Base-by-base conservation (phyloP, 2,113 vertebrate species). In the Petroica traversi region DNA sequence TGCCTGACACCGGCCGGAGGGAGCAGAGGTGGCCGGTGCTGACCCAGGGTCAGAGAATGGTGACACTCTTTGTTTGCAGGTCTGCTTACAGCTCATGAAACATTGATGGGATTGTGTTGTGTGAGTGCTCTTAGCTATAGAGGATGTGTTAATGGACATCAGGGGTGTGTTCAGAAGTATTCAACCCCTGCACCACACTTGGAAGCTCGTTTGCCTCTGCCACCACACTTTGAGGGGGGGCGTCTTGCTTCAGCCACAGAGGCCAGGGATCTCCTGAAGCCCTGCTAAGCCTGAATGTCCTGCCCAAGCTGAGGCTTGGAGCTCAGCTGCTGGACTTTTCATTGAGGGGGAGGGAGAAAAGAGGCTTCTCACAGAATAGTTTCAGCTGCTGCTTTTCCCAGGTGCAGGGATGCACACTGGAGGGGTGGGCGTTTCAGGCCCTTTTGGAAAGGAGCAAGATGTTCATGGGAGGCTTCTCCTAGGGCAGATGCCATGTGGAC, bases 201-300 rank as follows among this genome's bases (percentile, higher is more conserved):
- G 23, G 61, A 63, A 79, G 43, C 24, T 48, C 45, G 4, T 34
- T 14, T 10, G 3, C 9, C 18, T 63, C 25, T 76, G 43, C 25
- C 40, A 26, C 8, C 10, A 26, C 10, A 5, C 0, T 49, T 41
- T 17, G 43, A 1, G 0, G 1, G 23, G 3, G 6, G 18, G 6
- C 6, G 4, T 66, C n/a, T 55, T 43, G 19, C 22, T 61, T 43
- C 24, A 64, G 15, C 5, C 54, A 34, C 29, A 54, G 43, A 25
- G 10, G 25, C 19, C 48, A 48, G n/a, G 41, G n/a, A 15, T 79
- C 34, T 76, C 67, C 45, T 23, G 31, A 45, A 76, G 48, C 10
- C 48, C 52, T 67, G 36, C 45, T 33, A 40, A 57, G 9, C 19
- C 33, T 6, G 1, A 17, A 6, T 6, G 9, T 36, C 64, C 36